Evolutionary conservation across 1,140 invertebrate species (phyloP).

Genomic region (Chrysoperla carnea): DNA sequence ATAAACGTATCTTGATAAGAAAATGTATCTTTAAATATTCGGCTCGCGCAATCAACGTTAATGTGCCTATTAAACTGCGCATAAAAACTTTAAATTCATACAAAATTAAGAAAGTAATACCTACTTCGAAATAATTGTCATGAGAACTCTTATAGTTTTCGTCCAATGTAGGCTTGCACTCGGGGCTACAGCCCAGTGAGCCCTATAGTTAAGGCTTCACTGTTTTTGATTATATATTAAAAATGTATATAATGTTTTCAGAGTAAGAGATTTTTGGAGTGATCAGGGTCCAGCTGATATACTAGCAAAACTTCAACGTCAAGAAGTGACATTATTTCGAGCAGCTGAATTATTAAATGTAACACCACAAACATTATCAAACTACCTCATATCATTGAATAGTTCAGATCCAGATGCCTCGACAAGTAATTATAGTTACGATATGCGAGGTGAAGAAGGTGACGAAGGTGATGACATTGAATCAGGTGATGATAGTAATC

Average conservation of each 20-base stretch:
- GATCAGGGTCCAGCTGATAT: conserved; percentile 54
- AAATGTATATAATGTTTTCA: conserved; percentile 17
- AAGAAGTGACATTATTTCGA: conserved; percentile 48
- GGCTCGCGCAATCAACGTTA: too few species aligned
- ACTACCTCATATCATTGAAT: conserved; percentile 41
- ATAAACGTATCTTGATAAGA: too few species aligned
- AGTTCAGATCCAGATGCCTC: conserved; percentile 24
- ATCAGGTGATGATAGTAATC: conserved; percentile 1
- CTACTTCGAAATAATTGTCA: too few species aligned
- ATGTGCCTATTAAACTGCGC: too few species aligned
- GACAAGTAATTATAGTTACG: conserved; percentile 8
- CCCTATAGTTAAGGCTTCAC: too few species aligned
- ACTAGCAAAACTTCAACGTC: conserved; percentile 45
- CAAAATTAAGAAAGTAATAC: too few species aligned
- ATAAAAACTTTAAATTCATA: too few species aligned
- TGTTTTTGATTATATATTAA: too few species aligned
- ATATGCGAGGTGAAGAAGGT: conserved; percentile 3
- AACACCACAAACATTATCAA: conserved; percentile 48
- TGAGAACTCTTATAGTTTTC: too few species aligned
- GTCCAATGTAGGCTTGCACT: too few species aligned
- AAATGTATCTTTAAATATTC: too few species aligned
- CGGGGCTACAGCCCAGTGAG: too few species aligned
- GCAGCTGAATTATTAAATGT: conserved; percentile 56
- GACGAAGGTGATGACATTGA: conserved; percentile 1
- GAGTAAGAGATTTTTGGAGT: conserved; percentile 58